Conservation (phyloP, 2,888 invertebrate genomes). For the Drosophila rubida region DNA sequence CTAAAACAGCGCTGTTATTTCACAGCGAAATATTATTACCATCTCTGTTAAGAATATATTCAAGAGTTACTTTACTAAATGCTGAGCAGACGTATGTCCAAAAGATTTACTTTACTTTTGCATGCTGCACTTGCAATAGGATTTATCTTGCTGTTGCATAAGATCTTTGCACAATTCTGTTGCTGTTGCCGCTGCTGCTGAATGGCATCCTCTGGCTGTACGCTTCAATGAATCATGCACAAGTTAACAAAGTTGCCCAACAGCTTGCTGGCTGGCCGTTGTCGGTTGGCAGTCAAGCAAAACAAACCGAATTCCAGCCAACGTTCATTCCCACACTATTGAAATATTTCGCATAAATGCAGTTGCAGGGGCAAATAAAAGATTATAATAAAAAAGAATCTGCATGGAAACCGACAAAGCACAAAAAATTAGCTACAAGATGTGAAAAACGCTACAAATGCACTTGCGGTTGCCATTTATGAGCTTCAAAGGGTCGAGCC, state of each 20-base stretch:
- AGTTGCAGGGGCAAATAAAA: conserved; percentile 30
- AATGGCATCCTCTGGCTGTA: conserved; percentile 19
- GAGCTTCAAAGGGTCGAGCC: conserved; percentile 66
- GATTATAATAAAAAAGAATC: conserved; percentile 24
- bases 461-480: conserved; percentile 77
- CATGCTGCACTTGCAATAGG: too few species aligned
- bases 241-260: conserved; percentile 43
- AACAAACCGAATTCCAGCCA: conserved; percentile 45
- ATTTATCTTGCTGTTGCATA: conserved; percentile 1
- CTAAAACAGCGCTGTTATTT: neutral
- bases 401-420: conserved; percentile 73
- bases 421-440: conserved; percentile 76
- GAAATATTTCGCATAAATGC: conserved; percentile 74
- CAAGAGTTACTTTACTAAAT: too few species aligned
- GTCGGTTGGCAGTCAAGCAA: conserved; percentile 33
- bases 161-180: conserved; percentile 6
- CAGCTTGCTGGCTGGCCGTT: conserved; percentile 1
- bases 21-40: conserved; percentile 1
- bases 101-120: too few species aligned
- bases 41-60: neutral
- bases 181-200: neutral
- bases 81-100: too few species aligned
- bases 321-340: conserved; percentile 72
- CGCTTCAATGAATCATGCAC: conserved; percentile 47
- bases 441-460: conserved; percentile 79